A percentile compares a stretch with the other conserved stretches of the same genome.
These are phyloP conservation scores for Hipparchia semele DNA, from an alignment of 2,888 invertebrate species.

Conservation along the genomic window DNA sequence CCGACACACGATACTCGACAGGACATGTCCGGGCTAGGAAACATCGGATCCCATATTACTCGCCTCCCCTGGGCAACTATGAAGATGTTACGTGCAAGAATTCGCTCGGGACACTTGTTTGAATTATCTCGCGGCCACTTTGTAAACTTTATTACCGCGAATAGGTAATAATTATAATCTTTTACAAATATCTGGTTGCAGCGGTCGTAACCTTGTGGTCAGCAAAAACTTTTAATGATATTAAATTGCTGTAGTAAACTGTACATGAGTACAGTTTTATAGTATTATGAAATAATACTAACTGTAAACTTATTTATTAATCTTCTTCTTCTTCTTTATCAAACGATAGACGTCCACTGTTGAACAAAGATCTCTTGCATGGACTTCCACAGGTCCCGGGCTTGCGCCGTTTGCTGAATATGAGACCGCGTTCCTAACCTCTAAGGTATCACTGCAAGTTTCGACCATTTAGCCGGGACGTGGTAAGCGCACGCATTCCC, in stretches of 20 bases:
- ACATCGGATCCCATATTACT: slow-evolving; percentile 67
- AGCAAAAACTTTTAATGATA: background rate
- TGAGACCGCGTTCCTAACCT: too few relatives aligned
- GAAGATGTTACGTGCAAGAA: slow-evolving; percentile 72
- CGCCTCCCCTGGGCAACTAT: slow-evolving; percentile 63
- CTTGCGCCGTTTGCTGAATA: too few relatives aligned
- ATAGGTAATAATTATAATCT: slow-evolving; percentile 35
- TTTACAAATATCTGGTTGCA: background rate
- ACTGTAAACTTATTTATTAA: too few relatives aligned
- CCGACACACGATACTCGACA: slow-evolving; percentile 77
- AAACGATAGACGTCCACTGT: too few relatives aligned
- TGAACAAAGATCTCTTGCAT: too few relatives aligned
- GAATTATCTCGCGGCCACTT: slow-evolving; percentile 36
- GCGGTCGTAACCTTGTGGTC: background rate
- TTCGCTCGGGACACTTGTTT: slow-evolving; percentile 46
- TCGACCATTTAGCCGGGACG: too few relatives aligned
- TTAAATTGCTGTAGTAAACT: background rate
- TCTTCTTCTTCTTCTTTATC: too few relatives aligned
- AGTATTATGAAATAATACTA: too few relatives aligned
- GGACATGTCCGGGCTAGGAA: slow-evolving; percentile 55
- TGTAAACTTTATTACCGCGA: slow-evolving; percentile 32
- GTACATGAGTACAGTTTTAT: too few relatives aligned
- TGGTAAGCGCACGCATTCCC: too few relatives aligned
- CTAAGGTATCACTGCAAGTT: too few relatives aligned
- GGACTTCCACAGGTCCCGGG: too few relatives aligned